Percentiles rank a stretch among this genome's conserved stretches.
Evolutionary conservation across 2,113 vertebrate species (phyloP).

Genomic region (Bungarus multicinctus): DNA sequence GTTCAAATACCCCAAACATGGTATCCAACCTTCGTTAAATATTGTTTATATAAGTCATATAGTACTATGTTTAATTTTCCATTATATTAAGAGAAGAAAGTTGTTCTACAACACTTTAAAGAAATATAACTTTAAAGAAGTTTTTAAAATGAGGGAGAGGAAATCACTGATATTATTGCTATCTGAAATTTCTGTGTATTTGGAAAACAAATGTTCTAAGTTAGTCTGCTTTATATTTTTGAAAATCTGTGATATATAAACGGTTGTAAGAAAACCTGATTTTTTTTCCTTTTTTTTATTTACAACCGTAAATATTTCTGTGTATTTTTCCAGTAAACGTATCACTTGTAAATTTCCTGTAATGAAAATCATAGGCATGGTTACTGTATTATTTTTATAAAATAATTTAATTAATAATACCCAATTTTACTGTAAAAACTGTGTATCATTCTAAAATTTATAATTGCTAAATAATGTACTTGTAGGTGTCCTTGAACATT

Average conservation of each 20-base stretch:
- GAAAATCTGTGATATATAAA: neutral
- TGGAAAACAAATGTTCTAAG: neutral
- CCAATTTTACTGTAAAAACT: neutral
- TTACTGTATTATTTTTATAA: neutral
- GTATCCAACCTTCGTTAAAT: no score
- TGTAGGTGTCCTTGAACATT: neutral
- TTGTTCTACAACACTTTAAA: neutral
- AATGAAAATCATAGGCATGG: neutral
- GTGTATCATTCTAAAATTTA: neutral
- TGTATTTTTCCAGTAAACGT: neutral
- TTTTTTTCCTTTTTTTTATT: no score
- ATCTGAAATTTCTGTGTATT: neutral
- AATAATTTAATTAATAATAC: neutral
- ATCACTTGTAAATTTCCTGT: neutral
- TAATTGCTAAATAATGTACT: neutral
- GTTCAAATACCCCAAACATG: neutral
- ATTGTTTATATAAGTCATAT: neutral
- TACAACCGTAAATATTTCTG: neutral
- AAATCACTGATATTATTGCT: neutral
- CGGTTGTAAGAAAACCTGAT: no score
- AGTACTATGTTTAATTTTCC: neutral
- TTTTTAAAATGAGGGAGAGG: neutral
- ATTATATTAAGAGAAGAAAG: neutral
- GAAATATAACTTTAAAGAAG: neutral
- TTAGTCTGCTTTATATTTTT: neutral